phyloP scores from a whole-genome alignment of 2,113 vertebrate genomes.

The Neomonachus schauinslandi region DNA sequence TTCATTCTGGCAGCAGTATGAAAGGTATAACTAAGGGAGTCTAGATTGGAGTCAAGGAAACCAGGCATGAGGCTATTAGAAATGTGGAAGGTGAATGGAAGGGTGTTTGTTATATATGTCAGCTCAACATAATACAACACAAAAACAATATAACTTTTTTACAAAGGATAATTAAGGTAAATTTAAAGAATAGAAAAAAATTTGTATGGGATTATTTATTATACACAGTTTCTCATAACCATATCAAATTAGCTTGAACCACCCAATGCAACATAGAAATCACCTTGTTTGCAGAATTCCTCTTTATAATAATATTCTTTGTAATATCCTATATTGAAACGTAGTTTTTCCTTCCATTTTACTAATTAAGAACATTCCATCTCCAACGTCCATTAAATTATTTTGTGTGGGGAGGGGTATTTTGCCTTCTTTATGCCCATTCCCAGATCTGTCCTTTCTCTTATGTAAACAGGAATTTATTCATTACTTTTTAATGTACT shows the following conservation, averaged over 20 bases:
- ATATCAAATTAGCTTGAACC: neutral
- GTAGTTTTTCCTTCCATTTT: neutral
- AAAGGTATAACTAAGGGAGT: neutral
- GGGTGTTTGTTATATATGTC: neutral
- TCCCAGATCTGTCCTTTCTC: constrained; percentile 3
- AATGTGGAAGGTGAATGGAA: neutral
- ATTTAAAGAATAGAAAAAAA: neutral
- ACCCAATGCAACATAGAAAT: neutral
- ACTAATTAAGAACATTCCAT: constrained; percentile 31
- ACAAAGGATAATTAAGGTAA: neutral
- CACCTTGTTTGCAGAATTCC: neutral
- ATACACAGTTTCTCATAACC: neutral
- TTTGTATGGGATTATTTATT: neutral
- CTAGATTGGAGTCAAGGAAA: constrained; percentile 31
- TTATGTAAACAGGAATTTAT: neutral
- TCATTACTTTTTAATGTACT: constrained; percentile 9
- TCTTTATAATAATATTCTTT: constrained; percentile 39
- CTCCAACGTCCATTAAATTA: neutral
- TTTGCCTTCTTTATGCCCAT: constrained; percentile 10
- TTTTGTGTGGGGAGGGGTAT: neutral
- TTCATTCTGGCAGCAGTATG: constrained; percentile 34
- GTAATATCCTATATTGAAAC: neutral
- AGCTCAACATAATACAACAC: neutral
- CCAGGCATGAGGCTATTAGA: neutral
- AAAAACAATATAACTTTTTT: constrained; percentile 15